phyloP scores from a whole-genome alignment of 2,888 invertebrate species.

The Cinara cedri region DNA sequence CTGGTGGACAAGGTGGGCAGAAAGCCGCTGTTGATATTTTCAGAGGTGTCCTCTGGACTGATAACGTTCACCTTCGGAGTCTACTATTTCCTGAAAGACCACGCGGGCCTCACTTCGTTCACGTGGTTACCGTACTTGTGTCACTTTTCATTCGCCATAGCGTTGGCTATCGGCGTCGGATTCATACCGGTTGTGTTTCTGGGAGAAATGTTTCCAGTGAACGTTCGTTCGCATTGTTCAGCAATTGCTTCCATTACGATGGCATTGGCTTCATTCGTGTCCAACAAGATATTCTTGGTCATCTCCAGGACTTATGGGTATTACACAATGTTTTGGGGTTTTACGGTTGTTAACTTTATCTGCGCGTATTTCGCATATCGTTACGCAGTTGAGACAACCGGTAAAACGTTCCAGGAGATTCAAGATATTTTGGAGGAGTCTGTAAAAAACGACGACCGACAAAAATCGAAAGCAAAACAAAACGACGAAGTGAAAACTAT shows the following conservation, averaged over 20 bases:
- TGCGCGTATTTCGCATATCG: slow-evolving; percentile 61
- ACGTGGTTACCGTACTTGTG: slow-evolving; percentile 65
- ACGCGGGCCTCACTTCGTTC: slow-evolving; percentile 56
- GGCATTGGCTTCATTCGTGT: slow-evolving; percentile 67
- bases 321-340: slow-evolving; percentile 68
- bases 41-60: slow-evolving; percentile 57
- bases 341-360: slow-evolving; percentile 69
- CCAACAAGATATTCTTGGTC: slow-evolving; percentile 69
- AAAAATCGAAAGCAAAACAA: not conserved
- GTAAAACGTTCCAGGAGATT: slow-evolving; percentile 73
- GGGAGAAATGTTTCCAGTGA: slow-evolving; percentile 71
- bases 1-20: slow-evolving; percentile 59
- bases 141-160: slow-evolving; percentile 68
- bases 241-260: slow-evolving; percentile 68
- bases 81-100: slow-evolving; percentile 58
- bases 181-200: slow-evolving; percentile 71
- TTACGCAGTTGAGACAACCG: slow-evolving; percentile 74
- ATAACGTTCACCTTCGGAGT: slow-evolving; percentile 58
- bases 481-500: not conserved
- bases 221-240: slow-evolving; percentile 70
- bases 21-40: slow-evolving; percentile 58
- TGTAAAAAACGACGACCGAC: not conserved
- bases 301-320: slow-evolving; percentile 69
- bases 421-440: slow-evolving; percentile 67
- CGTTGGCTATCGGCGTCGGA: slow-evolving; percentile 69